These are phyloP conservation scores for Tilapia sparmanii DNA, from an alignment of 2,113 vertebrate genomes.

Conservation along the genomic window DNA sequence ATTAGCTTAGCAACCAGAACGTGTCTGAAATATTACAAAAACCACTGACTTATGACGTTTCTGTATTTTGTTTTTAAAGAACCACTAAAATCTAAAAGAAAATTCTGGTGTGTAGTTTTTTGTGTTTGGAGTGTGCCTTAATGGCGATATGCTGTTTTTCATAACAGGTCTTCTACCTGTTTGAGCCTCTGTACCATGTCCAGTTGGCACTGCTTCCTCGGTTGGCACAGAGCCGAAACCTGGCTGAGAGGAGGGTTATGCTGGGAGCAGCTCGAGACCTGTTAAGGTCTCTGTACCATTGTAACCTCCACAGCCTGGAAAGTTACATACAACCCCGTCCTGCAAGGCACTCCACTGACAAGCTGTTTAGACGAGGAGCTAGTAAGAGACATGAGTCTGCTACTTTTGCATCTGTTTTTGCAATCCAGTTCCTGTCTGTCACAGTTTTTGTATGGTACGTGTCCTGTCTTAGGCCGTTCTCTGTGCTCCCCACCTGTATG, in stretches of 20 bases:
- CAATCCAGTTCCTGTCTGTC: neutral
- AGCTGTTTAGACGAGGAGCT: constrained; percentile 86
- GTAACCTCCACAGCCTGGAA: constrained; percentile 87
- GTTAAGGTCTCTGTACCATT: constrained; percentile 85
- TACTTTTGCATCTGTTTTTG: neutral
- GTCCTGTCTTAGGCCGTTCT: constrained; percentile 47
- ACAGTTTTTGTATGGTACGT: neutral
- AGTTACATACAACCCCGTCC: constrained; percentile 91
- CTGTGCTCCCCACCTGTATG: constrained; percentile 83
- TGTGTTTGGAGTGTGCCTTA: neutral
- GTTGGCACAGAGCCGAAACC: constrained; percentile 79
- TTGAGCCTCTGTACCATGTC: constrained; percentile 91
- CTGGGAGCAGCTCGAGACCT: constrained; percentile 88
- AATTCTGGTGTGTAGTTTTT: neutral
- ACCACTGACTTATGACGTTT: neutral
- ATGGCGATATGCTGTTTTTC: neutral
- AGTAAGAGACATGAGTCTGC: constrained; percentile 60
- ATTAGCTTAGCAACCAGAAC: neutral
- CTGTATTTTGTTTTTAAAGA: neutral
- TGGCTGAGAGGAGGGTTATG: constrained; percentile 79
- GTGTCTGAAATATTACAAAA: neutral
- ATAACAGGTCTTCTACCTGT: constrained; percentile 84
- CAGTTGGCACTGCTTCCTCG: constrained; percentile 86
- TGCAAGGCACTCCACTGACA: constrained; percentile 83
- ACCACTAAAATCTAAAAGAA: neutral